Evolutionary conservation across 1,140 invertebrate genomes (phyloP), one percentile per base, ranked within the genome.

Genomic region (Drosophila neocordata): DNA sequence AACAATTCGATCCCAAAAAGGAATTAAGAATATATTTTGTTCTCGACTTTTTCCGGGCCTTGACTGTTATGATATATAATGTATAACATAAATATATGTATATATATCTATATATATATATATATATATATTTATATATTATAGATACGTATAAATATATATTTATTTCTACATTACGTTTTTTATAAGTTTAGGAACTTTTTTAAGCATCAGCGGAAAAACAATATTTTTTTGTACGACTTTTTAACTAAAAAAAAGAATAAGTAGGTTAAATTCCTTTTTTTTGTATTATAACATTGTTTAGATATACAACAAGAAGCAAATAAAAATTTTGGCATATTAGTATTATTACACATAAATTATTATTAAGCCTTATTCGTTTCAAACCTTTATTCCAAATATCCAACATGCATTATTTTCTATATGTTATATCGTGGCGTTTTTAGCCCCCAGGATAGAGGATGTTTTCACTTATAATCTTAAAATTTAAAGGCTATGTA

Each of bases 41-140:
- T 44, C 18, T 44, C 41, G 41, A 20, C 15, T 48, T 48, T 18
- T 48, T 64, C 70, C 15, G 68, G 72, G 70, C 78, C 69, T 73
- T 35, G 80, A 83, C 80, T 83, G 72, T 48, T 48, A 48, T 48
- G 9, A 48, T 48, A 20, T 20, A 48, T 20, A 20, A 48, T 48
- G 7, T 31, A 31, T 6, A 3, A 31, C 7, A 77, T 75, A 76
- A 73, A 68, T 83, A 67, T 24, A 74, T 55, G 57, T 74, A 61
- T 74, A 48, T 48, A 77, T 75, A 72, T 79, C 65, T 83, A 67
- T 24, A 74, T 55, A 57, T 74, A 67, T 74, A 48, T 48, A 48
- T 5, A 48, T 48, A 15, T 48, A 18, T 13, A 38, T 48, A 48
- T 48, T 4, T 20, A 4, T 48, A 20, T 20, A 48, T 48, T 48